These are phyloP conservation scores for Cygnus olor DNA, from an alignment of 2,797 vertebrate genomes.

Conservation along the genomic window DNA sequence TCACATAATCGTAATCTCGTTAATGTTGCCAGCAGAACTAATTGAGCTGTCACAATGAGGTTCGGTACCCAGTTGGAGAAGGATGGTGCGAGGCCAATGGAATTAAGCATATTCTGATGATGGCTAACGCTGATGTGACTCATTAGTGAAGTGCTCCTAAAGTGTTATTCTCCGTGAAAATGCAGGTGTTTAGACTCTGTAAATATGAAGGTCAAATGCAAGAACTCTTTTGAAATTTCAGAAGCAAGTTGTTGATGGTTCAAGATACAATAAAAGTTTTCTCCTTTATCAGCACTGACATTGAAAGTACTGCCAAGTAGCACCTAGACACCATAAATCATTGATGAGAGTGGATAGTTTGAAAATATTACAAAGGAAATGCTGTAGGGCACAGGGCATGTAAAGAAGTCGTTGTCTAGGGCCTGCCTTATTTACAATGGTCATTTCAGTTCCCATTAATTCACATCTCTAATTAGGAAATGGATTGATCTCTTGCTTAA, in stretches of 20 bases:
- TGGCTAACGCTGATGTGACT: neutral
- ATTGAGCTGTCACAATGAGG: neutral
- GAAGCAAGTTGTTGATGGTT: conserved; percentile 6
- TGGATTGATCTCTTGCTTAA: neutral
- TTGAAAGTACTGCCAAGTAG: neutral
- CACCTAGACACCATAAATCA: conserved; percentile 28
- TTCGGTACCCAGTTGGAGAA: neutral
- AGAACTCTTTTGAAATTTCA: neutral
- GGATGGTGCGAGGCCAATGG: neutral
- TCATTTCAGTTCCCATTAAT: conserved; percentile 11
- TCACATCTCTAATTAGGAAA: conserved; percentile 34
- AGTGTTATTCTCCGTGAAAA: neutral
- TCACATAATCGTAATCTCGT: neutral
- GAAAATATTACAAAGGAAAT: neutral
- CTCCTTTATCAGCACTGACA: conserved; percentile 3
- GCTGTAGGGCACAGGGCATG: neutral
- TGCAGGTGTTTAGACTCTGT: neutral
- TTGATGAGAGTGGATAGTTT: neutral
- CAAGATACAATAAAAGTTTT: neutral
- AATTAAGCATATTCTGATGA: neutral
- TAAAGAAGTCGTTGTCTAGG: neutral
- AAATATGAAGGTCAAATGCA: neutral
- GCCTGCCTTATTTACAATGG: neutral
- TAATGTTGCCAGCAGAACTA: conserved; percentile 19
- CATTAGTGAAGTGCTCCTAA: neutral